phyloP scores from a whole-genome alignment of 1,140 invertebrate genomes.

The Sinonovacula constricta region DNA sequence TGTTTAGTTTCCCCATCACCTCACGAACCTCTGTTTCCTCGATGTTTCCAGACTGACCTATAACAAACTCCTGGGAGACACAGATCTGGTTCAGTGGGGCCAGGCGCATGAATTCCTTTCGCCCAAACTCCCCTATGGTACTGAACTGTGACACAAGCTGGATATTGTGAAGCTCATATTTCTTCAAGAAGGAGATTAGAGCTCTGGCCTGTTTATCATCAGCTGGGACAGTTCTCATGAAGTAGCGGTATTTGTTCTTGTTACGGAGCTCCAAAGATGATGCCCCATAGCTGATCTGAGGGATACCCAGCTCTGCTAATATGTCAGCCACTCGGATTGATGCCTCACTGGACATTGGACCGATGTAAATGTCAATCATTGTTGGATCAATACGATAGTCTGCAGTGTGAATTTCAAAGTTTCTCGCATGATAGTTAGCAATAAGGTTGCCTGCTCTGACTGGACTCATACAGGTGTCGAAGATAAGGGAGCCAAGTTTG shows the following conservation, averaged over 20 bases:
- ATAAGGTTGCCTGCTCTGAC: constrained; percentile 72
- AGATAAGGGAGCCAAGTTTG: constrained; percentile 65
- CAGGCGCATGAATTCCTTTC: constrained; percentile 68
- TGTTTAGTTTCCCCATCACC: constrained; percentile 60
- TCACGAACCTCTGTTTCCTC: constrained; percentile 57
- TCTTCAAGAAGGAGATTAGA: constrained; percentile 80
- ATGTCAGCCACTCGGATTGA: constrained; percentile 86
- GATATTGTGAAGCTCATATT: constrained; percentile 69
- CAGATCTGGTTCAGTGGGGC: constrained; percentile 72
- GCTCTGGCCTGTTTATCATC: constrained; percentile 90
- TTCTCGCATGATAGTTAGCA: constrained; percentile 73
- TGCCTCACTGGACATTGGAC: constrained; percentile 81
- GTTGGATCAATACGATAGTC: constrained; percentile 58
- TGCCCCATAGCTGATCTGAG: constrained; percentile 87
- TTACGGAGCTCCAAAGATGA: constrained; percentile 81
- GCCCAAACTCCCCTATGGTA: constrained; percentile 61
- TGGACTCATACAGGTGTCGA: constrained; percentile 74
- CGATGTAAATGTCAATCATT: constrained; percentile 72
- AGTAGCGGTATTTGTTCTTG: constrained; percentile 83
- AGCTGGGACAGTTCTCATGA: constrained; percentile 89
- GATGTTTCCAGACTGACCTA: constrained; percentile 63
- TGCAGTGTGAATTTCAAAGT: constrained; percentile 50
- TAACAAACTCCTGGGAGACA: constrained; percentile 64
- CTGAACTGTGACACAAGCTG: constrained; percentile 72
- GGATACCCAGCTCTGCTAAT: constrained; percentile 84